Percentiles rank a stretch among this genome's conserved stretches.
Conservation (phyloP, 2,888 invertebrate species). For the Scaptomyza parva region DNA sequence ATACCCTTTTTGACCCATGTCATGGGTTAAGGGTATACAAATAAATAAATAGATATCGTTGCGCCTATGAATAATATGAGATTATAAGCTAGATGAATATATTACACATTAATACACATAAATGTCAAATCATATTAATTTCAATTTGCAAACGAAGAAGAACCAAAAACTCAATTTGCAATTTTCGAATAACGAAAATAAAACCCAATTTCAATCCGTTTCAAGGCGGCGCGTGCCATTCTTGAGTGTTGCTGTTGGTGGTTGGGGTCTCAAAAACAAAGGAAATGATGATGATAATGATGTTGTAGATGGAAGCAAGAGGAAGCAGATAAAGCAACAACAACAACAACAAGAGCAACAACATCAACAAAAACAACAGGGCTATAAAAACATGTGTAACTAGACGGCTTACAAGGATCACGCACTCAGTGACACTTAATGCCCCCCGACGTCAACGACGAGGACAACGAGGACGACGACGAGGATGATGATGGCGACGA, state of each 20-base stretch:
- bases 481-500: no score
- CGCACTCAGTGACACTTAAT: slow-evolving; percentile 78
- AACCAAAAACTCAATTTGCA: slow-evolving; percentile 19
- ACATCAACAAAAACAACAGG: slow-evolving; percentile 26
- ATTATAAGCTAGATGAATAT: not conserved
- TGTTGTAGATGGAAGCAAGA: slow-evolving; percentile 11
- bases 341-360: slow-evolving; percentile 9
- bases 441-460: slow-evolving; percentile 40
- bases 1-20: no score
- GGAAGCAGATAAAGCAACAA: slow-evolving; percentile 10
- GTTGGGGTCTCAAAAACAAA: slow-evolving; percentile 41
- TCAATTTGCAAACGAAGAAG: slow-evolving; percentile 3
- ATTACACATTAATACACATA: no score
- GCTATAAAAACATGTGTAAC: slow-evolving; percentile 78
- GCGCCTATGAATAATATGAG: no score
- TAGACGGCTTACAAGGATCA: slow-evolving; percentile 78
- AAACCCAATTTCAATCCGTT: slow-evolving; percentile 46
- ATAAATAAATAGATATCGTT: no score
- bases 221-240: slow-evolving; percentile 37
- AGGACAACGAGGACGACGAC: not conserved
- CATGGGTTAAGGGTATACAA: no score
- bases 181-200: slow-evolving; percentile 18
- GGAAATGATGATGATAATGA: slow-evolving; percentile 25
- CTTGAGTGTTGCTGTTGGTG: no score
- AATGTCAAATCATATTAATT: slow-evolving; percentile 18